A percentile compares a stretch with the other conserved stretches of the same genome.
Conservation (phyloP, 2,888 invertebrate species). For the Latheticus oryzae region DNA sequence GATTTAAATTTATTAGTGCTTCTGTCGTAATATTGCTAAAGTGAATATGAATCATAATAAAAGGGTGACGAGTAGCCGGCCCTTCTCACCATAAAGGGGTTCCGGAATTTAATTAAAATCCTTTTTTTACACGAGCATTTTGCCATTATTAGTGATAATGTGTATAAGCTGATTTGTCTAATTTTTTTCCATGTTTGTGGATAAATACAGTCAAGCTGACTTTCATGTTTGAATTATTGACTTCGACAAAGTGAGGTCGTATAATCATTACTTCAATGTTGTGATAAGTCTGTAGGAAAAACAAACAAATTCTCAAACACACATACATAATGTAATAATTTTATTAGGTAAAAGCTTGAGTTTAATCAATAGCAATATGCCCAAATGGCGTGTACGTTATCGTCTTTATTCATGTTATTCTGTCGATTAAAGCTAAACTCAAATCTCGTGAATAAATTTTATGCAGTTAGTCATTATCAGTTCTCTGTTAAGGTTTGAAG, state of each 20-base stretch:
- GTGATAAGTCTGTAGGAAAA: conserved; percentile 21
- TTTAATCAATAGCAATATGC: conserved; percentile 19
- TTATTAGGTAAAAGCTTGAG: conserved; percentile 17
- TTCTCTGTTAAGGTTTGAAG: neutral
- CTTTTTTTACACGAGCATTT: conserved; percentile 26
- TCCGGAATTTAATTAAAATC: conserved; percentile 35
- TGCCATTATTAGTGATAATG: conserved; percentile 30
- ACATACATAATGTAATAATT: conserved; percentile 31
- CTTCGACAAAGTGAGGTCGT: conserved; percentile 12
- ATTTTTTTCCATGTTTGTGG: conserved; percentile 15
- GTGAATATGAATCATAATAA: conserved; percentile 39
- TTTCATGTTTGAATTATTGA: conserved; percentile 12
- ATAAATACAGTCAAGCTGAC: conserved; percentile 15
- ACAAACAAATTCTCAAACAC: conserved; percentile 27
- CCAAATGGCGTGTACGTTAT: conserved; percentile 28
- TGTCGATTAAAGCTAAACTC: conserved; percentile 21
- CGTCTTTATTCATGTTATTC: conserved; percentile 22
- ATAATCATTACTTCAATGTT: conserved; percentile 25
- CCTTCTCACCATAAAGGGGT: conserved; percentile 8
- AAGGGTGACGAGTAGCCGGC: conserved; percentile 33
- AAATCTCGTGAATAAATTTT: conserved; percentile 25
- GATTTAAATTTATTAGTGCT: conserved; percentile 34
- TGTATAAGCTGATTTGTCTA: too few relatives aligned
- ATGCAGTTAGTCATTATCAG: conserved; percentile 10
- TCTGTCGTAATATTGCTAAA: conserved; percentile 28